Evolutionary conservation across 1,140 invertebrate genomes (phyloP).

Genomic region (Asobara japonica): DNA sequence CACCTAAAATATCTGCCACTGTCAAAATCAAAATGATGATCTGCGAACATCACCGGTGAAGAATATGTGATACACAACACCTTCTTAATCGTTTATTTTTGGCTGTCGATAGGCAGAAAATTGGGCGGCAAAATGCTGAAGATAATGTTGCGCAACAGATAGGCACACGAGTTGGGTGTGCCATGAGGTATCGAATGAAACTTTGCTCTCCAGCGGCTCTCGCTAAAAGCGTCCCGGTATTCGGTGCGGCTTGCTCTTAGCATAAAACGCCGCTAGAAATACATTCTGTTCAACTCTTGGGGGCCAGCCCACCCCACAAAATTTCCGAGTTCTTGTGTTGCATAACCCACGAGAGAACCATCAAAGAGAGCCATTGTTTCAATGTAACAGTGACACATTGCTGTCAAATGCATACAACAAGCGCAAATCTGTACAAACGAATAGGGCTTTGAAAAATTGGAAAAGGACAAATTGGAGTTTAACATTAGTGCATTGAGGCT

Average conservation of each 20-base stretch:
- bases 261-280: conserved; percentile 25
- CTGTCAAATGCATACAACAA: neutral
- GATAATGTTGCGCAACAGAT: neutral
- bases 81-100: too few relatives aligned
- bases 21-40: too few relatives aligned
- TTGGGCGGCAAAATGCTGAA: neutral
- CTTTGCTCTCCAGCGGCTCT: neutral
- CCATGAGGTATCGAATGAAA: neutral
- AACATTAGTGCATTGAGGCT: neutral
- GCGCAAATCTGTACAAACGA: neutral
- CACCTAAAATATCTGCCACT: too few relatives aligned
- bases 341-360: neutral
- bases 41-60: too few relatives aligned
- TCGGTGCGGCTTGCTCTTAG: conserved; percentile 19
- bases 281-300: conserved; percentile 17
- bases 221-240: conserved; percentile 27
- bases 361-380: conserved; percentile 11
- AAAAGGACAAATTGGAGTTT: neutral
- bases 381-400: neutral
- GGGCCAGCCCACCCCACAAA: neutral
- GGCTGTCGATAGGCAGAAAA: neutral
- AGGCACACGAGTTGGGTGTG: neutral
- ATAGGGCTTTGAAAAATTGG: neutral
- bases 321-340: conserved; percentile 10
- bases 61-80: too few relatives aligned